These are phyloP conservation scores for Thymelicus acteon DNA, from an alignment of 2,888 invertebrate genomes.

Conservation along the genomic window DNA sequence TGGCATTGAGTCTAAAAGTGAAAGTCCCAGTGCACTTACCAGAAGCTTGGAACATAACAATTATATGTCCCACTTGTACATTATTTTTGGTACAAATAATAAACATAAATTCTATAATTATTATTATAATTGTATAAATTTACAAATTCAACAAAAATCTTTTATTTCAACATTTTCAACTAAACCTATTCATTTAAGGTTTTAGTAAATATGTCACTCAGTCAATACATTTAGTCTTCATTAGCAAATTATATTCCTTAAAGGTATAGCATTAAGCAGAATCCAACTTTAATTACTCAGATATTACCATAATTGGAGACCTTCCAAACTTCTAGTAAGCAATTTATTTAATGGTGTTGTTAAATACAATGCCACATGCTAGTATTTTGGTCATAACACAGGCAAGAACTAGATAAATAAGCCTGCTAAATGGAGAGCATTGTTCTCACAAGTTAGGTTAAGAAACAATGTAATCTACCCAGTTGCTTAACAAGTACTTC, in stretches of 20 bases:
- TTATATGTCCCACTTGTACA: slow-evolving; percentile 44
- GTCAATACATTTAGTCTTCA: not conserved
- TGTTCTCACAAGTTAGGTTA: slow-evolving; percentile 8
- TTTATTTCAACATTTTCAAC: too few species aligned
- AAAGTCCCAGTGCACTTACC: slow-evolving; percentile 74
- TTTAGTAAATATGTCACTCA: too few species aligned
- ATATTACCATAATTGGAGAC: slow-evolving; percentile 24
- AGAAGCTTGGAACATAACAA: slow-evolving; percentile 63
- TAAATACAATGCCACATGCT: not conserved
- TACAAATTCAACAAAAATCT: too few species aligned
- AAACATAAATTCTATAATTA: slow-evolving; percentile 5
- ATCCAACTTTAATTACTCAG: slow-evolving; percentile 5
- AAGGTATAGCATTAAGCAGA: slow-evolving; percentile 8
- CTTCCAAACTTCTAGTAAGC: slow-evolving; percentile 11
- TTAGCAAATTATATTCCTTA: slow-evolving; percentile 3
- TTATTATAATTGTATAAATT: too few species aligned
- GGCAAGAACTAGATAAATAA: not conserved
- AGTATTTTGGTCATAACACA: not conserved
- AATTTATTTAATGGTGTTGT: slow-evolving; percentile 26
- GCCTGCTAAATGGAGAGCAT: not conserved
- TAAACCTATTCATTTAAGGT: too few species aligned
- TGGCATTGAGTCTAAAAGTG: slow-evolving; percentile 82
- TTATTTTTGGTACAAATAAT: slow-evolving; percentile 21
- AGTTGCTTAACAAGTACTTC: slow-evolving; percentile 4
- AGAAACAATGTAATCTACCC: slow-evolving; percentile 13